Conservation (phyloP, 2,113 vertebrate species). For the Theropithecus gelada region DNA sequence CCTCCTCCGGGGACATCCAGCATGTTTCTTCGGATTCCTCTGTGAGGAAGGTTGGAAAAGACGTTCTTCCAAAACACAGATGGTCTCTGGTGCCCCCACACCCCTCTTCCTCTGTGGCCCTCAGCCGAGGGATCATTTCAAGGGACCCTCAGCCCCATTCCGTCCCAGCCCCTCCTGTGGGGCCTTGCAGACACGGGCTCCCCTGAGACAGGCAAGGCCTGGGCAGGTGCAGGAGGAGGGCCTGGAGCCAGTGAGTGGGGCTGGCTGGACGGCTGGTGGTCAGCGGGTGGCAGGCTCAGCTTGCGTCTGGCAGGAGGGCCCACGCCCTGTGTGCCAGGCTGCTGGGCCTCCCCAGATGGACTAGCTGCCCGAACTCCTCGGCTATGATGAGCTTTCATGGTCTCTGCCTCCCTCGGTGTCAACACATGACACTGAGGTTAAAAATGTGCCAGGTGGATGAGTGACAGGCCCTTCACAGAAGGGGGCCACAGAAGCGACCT, state of each 20-base stretch:
- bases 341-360: neutral
- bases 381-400: fast-evolving
- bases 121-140: neutral
- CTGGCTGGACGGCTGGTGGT: neutral
- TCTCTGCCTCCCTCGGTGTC: no score
- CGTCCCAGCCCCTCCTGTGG: no score
- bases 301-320: neutral
- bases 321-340: fast-evolving
- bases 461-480: neutral
- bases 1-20: neutral
- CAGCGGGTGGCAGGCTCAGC: neutral
- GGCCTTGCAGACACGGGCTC: neutral
- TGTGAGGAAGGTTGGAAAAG: neutral
- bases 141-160: neutral
- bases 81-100: neutral
- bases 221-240: no score
- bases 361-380: fast-evolving
- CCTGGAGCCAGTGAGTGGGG: neutral
- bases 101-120: no score
- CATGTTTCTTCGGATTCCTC: neutral
- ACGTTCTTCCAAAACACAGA: neutral
- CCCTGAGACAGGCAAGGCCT: neutral
- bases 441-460: fast-evolving
- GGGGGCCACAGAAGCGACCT: neutral
- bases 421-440: neutral